Evolutionary conservation across 2,888 invertebrate genomes (phyloP), one percentile per base, ranked within the genome.

Genomic region (Drosophila bunnanda): DNA sequence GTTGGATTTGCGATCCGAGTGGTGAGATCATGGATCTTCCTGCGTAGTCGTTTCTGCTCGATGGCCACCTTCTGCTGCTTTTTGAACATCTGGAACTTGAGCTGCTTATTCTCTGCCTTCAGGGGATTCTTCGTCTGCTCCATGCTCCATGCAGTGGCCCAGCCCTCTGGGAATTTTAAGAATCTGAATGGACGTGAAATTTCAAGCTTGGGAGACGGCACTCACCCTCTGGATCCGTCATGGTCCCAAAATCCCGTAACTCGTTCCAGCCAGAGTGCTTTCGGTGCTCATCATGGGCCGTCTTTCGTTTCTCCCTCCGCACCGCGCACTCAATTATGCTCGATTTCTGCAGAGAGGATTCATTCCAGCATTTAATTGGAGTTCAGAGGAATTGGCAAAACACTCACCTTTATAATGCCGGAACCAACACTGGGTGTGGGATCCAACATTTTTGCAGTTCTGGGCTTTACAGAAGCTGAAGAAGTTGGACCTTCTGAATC

Each of bases 241-340:
- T 90, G 12, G 86, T 90, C 2, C 72, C 82, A 4, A 79, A 79
- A 34, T 91, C 89, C 3, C 79, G 75, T 12, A 67, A 67, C 28
- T 72, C 76, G 20, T 84, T 82, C 73, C 82, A 89, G 55, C 77
- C 77, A 0, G 89, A 90, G 17, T 88, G 79, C 6, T 76, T 80
- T 6, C 92, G 84, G 25, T 88, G 85, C 59, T 92, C 91, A 58
- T 92, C 92, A 46, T 91, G 89, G 4, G 87, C 85, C 58, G 90
- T 91, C 3, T 90, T 79, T 0, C 92, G 81, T 9, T 88, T 83
- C 61, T 81, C 89, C 53, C 83, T 90, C 4, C 92, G 85, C 36
- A 85, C 84, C 9, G 76, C 77, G 5, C 50, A 52, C 28, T 88
- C 88, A 4, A 38, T 12, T 10, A 41, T 53, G 3, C 67, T 2